Base-by-base conservation (phyloP, 2,888 invertebrate species). In the Drosophila flavopinicola region DNA sequence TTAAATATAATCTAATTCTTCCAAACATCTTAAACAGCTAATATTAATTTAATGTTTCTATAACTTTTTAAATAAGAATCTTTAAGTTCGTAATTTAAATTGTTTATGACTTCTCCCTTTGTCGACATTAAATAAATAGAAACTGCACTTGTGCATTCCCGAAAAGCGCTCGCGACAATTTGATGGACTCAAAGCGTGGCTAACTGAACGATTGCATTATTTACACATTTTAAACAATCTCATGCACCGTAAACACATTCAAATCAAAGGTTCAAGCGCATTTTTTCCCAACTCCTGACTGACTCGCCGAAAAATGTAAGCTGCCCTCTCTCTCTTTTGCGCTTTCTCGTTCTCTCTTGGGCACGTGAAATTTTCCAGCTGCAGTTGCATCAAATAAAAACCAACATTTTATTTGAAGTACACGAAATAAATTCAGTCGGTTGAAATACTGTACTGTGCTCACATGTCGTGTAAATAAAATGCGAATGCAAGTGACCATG, bases 391-490 rank as follows among this genome's bases (percentile, higher is more conserved):
- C 52, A 83, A 87, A 85, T 82, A 85, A 86, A 80, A 86, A 60
- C 67, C 49, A 79, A 69, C 77, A 82, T 75, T 86, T 82, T 79
- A 87, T 86, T 79, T 73, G 56, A 75, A 73, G 73, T 67, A 51
- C 53, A 65, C 77, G 70, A 82, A 82, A 86, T 87, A 88, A 82
- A 88, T 76, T 67, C 80, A 64, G 53, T 71, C 53, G 51, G 77
- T 45, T 61, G 44, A 64, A 82, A 83, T 74, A n/a, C n/a, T 82
- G 85, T 85, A 70, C 75, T 61, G 53, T 42, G 58, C 63, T 71
- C 84, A 83, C 87, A 78, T 83, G 84, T 85, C 88, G 83, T 85
- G 86, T 78, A 85, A 75, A 80, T 80, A 80, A 65, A 87, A 82
- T 75, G 83, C 60, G 72, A 79, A 53, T 66, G 63, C 76, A 75